phyloP scores from a whole-genome alignment of 2,797 vertebrate genomes.

The Acanthiza pusilla region DNA sequence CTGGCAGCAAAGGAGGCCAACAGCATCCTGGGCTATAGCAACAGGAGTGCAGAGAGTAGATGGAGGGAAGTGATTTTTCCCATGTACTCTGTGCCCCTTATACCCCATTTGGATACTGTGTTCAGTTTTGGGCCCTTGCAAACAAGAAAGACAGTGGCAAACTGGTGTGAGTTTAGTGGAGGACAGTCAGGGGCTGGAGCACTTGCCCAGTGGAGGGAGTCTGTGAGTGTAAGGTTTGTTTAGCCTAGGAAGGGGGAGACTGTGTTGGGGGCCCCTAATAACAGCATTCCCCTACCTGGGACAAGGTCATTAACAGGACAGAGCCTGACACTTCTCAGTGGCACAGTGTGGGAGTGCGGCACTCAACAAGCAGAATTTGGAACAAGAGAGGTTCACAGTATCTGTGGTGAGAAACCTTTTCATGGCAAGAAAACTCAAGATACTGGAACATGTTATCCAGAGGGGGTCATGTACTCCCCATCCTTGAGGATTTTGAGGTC shows the following conservation, averaged over 20 bases:
- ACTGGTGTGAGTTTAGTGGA: background rate
- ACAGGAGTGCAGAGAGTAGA: background rate
- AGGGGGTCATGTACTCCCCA: accelerated
- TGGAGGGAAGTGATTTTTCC: background rate
- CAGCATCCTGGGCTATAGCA: background rate
- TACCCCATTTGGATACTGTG: background rate
- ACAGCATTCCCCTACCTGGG: background rate
- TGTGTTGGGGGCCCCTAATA: background rate
- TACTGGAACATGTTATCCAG: background rate
- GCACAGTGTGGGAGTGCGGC: background rate
- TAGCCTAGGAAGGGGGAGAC: background rate
- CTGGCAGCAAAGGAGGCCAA: background rate
- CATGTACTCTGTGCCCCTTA: background rate
- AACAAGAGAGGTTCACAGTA: background rate
- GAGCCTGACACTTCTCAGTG: background rate
- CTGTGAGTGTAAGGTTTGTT: background rate
- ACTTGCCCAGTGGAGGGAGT: background rate
- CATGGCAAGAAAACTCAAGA: background rate
- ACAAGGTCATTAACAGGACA: background rate
- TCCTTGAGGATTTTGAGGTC: background rate
- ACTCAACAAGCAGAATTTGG: background rate
- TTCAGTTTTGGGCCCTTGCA: background rate
- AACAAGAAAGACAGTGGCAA: background rate
- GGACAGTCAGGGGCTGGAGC: background rate
- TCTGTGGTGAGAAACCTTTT: background rate